Evolutionary conservation across 2,888 invertebrate species (phyloP), one percentile per base, ranked within the genome.

Genomic region (Drosophila siamana): DNA sequence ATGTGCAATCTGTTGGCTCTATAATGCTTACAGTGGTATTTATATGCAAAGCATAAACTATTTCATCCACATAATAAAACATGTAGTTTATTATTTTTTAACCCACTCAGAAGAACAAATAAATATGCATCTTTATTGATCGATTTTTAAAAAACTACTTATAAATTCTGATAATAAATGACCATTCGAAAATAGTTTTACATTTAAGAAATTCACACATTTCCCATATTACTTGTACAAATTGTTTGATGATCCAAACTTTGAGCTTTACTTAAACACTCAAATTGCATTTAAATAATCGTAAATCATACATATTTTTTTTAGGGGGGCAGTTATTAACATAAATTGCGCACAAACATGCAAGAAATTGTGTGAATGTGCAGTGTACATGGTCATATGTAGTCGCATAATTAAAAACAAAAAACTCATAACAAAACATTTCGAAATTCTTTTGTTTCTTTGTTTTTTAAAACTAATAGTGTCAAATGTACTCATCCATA

Each of bases 51-150:
- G 5, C 28, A 3, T 28, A 28, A 28, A 8, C 28, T 7, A 8
- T 5, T 7, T 6, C 26, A 4, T 1, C 1, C 26, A 26, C 0
- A 26, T 15, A 15, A 15, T 9, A 19, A 15, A 19, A 33, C 4
- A 33, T 19, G 1, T 9, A 55, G 22, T 16, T 19, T 3, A 26
- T 52, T 43, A 8, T 61, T 46, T 11, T 56, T 87, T 89, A 90
- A 90, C 84, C 89, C 89, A 90, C 89, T 90, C 90, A 86, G 82
- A 90, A 90, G 80, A 90, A 90, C 88, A 89, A 88, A 89, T 84
- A 80, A 80, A 81, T 81, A 79, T 90, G 74, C 44, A 88, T 85
- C 56, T 81, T 80, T 89, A 85, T 88, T 88, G 69, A 82, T 82
- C 62, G 57, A 81, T 79, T 87, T 72, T 64, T 62, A 70, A 78